Conservation (phyloP, 2,797 vertebrate genomes). For the Diceros bicornis region DNA sequence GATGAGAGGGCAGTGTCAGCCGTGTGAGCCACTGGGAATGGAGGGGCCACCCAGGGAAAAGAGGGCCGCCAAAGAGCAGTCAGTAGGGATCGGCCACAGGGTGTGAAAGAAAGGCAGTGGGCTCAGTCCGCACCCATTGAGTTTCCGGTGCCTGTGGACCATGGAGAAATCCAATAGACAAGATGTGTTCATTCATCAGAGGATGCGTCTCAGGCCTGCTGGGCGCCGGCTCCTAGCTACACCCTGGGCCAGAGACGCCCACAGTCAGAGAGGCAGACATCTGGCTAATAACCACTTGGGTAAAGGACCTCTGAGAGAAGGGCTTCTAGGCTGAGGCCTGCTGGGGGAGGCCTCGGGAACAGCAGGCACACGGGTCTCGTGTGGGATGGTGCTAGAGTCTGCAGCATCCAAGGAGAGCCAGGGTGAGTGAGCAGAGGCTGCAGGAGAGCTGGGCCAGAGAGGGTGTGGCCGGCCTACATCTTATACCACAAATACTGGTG, state of each 20-base stretch:
- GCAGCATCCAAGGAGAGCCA: background rate
- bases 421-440: too few species aligned
- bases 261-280: background rate
- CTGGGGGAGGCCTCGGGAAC: background rate
- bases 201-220: background rate
- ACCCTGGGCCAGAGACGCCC: background rate
- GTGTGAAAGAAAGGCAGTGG: background rate
- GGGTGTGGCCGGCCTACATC: background rate
- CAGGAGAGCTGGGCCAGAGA: background rate
- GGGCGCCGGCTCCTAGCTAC: too few species aligned
- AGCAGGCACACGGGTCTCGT: background rate
- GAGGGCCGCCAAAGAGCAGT: background rate
- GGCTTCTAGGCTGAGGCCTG: background rate
- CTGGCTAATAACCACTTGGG: background rate
- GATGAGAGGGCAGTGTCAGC: too few species aligned
- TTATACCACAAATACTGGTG: too few species aligned
- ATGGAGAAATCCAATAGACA: background rate
- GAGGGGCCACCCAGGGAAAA: fast-evolving
- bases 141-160: background rate
- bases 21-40: background rate
- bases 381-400: fast-evolving
- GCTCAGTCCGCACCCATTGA: background rate
- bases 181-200: background rate
- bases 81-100: too few species aligned
- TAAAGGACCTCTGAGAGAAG: background rate